Evolutionary conservation across 1,140 invertebrate species (phyloP), one percentile per base, ranked within the genome.

Genomic region (Rhopalosiphum maidis): DNA sequence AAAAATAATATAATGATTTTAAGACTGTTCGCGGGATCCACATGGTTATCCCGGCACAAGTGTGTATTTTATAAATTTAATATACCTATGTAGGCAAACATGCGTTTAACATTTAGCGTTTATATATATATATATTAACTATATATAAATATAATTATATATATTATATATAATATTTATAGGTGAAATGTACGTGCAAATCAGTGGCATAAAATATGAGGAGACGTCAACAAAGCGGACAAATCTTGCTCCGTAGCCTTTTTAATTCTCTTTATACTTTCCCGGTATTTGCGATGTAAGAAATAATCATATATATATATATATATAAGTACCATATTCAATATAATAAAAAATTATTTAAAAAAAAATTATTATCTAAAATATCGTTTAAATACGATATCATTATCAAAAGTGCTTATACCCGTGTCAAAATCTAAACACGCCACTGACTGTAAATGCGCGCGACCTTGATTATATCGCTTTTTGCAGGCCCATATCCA

Each of bases 1-100:
- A 30, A 86, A 46, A 43, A 46, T 46, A 30, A 46, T 46, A 87
- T 46, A 54, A 89, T 37, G 15, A 89, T 88, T 55, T 41, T 55
- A 89, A 89, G 88, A 89, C 88, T 89, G 88, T 89, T 89, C 51
- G 48, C 22, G 88, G 88, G 48, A 89, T 89, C 88, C 88, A 89
- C 35, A 89, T 51, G 87, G 87, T 88, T 88, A 88, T n/a, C 46
- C 86, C 21, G 86, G 46, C 86, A 88, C 15, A 88, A n/a, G 30
- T 35, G 87, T 89, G 86, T 77, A 77, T 77, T 77, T 77, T 77
- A 77, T 77, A 77, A 77, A n/a, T 77, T 77, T 77, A 77, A 77
- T 77, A 77, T n/a, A 35, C 30, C 30, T n/a, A 77, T n/a, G 60
- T n/a, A 77, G 60, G 60, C 18, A 88, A 46, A n/a, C 46, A 21